Evolutionary conservation across 2,797 vertebrate genomes (phyloP).

Genomic region (Rhyacichthys aspro): DNA sequence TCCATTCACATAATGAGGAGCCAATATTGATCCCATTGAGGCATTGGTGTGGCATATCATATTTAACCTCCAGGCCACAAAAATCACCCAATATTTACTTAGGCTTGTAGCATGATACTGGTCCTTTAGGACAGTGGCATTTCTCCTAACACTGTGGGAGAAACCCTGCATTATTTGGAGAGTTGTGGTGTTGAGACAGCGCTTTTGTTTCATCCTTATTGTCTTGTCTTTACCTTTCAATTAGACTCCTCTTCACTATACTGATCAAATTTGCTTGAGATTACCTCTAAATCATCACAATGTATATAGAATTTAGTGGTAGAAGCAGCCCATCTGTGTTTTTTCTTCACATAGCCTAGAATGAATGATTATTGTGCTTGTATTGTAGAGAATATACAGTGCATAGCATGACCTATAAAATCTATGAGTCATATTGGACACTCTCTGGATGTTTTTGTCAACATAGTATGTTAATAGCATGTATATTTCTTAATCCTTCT

Average conservation of each 20-base stretch:
- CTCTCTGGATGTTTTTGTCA: constrained; percentile 42
- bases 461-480: constrained; percentile 14
- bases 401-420: constrained; percentile 17
- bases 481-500: constrained; percentile 53
- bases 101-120: constrained; percentile 64
- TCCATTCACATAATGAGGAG: constrained; percentile 23
- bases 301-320: constrained; percentile 9
- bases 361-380: not conserved
- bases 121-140: constrained; percentile 53
- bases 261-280: constrained; percentile 17
- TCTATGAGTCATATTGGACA: constrained; percentile 2
- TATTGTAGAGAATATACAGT: not conserved
- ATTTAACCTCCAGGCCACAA: constrained; percentile 59
- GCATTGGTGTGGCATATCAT: constrained; percentile 54
- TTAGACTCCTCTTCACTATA: not conserved
- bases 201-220: constrained; percentile 22
- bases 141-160: constrained; percentile 40
- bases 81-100: constrained; percentile 70
- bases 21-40: constrained; percentile 31
- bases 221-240: constrained; percentile 22
- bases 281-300: constrained; percentile 4
- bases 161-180: constrained; percentile 53
- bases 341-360: not conserved
- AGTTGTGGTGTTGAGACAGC: constrained; percentile 40
- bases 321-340: too few relatives aligned